Conservation (phyloP, 2,113 vertebrate genomes). For the Chiloscyllium plagiosum region DNA sequence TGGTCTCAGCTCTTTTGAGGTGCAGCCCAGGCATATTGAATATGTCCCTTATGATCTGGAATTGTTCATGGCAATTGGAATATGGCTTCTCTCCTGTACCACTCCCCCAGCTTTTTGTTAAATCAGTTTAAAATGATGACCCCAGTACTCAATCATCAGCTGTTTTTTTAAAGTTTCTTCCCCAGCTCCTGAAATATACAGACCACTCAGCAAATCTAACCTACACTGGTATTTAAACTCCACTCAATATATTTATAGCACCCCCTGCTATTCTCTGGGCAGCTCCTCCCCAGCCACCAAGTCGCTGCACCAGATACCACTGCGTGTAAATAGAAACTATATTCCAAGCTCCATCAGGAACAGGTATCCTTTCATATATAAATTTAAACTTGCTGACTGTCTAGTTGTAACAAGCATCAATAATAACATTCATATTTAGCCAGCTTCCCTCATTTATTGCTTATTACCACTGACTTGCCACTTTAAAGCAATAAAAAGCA, state of each 20-base stretch:
- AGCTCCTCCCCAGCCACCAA: not conserved
- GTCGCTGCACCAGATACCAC: not conserved
- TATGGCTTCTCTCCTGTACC: not conserved
- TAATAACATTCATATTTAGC: too few relatives aligned
- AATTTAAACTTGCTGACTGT: too few relatives aligned
- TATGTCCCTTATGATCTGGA: not conserved
- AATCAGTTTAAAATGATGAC: not conserved
- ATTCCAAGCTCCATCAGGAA: not conserved
- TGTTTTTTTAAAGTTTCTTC: not conserved
- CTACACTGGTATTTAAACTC: not conserved
- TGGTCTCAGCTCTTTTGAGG: not conserved
- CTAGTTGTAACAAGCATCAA: too few relatives aligned
- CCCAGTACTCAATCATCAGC: not conserved
- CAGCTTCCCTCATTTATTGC: too few relatives aligned
- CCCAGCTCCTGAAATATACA: not conserved
- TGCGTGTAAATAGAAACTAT: not conserved
- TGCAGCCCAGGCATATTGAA: not conserved
- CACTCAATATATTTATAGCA: too few relatives aligned
- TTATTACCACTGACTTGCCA: too few relatives aligned
- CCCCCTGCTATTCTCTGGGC: not conserved
- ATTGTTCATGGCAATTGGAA: not conserved
- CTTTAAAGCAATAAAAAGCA: too few relatives aligned
- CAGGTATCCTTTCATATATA: not conserved
- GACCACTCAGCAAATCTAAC: not conserved
- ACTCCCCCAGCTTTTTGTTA: not conserved